These are phyloP conservation scores for Teleogryllus occipitalis DNA, from an alignment of 1,140 invertebrate species.

Conservation along the genomic window DNA sequence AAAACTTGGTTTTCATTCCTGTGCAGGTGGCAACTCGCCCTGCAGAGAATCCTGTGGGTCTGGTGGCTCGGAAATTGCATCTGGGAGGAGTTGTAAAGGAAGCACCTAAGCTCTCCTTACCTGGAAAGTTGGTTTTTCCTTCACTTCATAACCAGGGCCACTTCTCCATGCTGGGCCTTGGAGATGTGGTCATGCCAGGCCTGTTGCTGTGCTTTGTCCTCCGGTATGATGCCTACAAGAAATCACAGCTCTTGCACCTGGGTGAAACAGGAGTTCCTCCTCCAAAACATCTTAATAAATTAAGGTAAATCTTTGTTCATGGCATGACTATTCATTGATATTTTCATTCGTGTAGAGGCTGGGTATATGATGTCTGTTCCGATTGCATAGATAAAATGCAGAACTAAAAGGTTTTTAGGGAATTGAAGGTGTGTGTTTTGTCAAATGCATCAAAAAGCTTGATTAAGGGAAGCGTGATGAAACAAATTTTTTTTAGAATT, in stretches of 20 bases:
- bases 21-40: conserved; percentile 70
- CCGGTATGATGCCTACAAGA: conserved; percentile 94
- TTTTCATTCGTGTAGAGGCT: no score
- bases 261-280: conserved; percentile 71
- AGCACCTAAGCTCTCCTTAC: conserved; percentile 88
- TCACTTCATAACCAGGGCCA: conserved; percentile 88
- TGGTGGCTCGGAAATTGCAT: conserved; percentile 86
- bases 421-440: no score
- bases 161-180: conserved; percentile 94
- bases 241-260: conserved; percentile 62
- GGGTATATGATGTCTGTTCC: no score
- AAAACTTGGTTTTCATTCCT: neutral
- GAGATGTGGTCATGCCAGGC: conserved; percentile 98
- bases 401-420: no score
- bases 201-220: conserved; percentile 91
- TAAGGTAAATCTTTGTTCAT: conserved; percentile 37
- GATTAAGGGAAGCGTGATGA: no score
- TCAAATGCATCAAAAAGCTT: no score
- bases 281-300: conserved; percentile 55
- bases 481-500: no score
- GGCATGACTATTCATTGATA: no score
- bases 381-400: no score
- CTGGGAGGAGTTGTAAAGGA: conserved; percentile 77
- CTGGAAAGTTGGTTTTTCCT: conserved; percentile 94
- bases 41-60: conserved; percentile 91